Percentiles rank a stretch among this genome's conserved stretches.
Evolutionary conservation across 2,113 vertebrate species (phyloP).

Genomic region (Tricholaema leucomelas): DNA sequence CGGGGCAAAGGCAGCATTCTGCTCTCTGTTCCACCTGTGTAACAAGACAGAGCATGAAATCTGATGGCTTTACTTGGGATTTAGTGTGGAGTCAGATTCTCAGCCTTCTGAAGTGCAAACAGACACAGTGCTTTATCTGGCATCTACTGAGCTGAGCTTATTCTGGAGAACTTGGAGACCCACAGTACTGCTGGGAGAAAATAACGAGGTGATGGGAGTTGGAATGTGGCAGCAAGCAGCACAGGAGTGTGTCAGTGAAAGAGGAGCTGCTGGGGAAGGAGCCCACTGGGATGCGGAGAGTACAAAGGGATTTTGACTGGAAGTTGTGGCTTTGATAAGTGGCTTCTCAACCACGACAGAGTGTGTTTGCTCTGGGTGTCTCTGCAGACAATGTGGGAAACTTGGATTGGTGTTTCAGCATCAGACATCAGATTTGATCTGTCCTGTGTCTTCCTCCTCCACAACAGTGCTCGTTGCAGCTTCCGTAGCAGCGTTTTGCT

Average conservation of each 20-base stretch:
- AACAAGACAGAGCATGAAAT: not conserved
- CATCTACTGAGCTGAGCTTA: not conserved
- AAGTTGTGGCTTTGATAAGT: not conserved
- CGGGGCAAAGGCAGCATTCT: not conserved
- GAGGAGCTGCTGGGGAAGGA: not conserved
- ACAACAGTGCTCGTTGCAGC: not conserved
- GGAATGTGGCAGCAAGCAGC: not conserved
- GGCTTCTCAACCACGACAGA: accelerated
- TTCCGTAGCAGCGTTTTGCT: not conserved
- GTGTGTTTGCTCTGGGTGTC: not conserved
- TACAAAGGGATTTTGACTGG: not conserved
- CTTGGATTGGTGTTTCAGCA: not conserved
- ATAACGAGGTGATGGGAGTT: not conserved
- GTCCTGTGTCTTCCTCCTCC: not conserved
- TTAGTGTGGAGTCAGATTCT: not conserved
- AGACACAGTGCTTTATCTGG: not conserved
- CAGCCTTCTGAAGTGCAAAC: conserved; percentile 8
- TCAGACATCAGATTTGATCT: not conserved
- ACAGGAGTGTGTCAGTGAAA: not conserved
- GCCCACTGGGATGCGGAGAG: not conserved
- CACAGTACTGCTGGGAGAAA: not conserved
- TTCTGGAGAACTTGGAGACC: not conserved
- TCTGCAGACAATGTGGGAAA: not conserved
- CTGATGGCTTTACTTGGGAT: conserved; percentile 5
- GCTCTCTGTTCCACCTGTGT: not conserved